Percentiles rank a stretch among this genome's conserved stretches.
Evolutionary conservation across 1,140 invertebrate genomes (phyloP).

Genomic region (Dendroctonus valens): DNA sequence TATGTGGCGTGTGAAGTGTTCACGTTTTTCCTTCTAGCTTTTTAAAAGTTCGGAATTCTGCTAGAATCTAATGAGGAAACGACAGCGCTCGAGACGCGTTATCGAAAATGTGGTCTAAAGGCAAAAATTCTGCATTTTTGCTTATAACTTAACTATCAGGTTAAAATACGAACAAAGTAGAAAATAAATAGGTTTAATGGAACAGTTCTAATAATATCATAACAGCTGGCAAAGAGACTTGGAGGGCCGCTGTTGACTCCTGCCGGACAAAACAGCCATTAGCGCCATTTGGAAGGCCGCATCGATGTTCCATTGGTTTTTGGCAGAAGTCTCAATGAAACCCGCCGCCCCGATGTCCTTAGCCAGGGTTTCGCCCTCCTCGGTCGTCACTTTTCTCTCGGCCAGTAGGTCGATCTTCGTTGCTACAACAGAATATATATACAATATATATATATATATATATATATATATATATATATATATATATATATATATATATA

Average conservation of each 20-base stretch:
- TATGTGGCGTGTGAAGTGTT: too few species aligned
- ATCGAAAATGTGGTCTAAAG: too few species aligned
- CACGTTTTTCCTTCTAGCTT: too few species aligned
- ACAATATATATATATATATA: too few species aligned
- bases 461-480: too few species aligned
- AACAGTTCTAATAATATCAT: slow-evolving; percentile 16
- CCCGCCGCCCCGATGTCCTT: slow-evolving; percentile 39
- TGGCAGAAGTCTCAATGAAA: slow-evolving; percentile 43
- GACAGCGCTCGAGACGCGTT: too few species aligned
- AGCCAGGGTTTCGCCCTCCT: slow-evolving; percentile 37
- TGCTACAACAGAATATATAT: slow-evolving; percentile 46
- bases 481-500: too few species aligned
- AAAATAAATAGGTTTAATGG: slow-evolving; percentile 1
- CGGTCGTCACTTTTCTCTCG: slow-evolving; percentile 34
- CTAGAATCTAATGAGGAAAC: too few species aligned
- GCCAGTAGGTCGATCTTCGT: slow-evolving; percentile 61
- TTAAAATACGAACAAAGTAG: too few species aligned
- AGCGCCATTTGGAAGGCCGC: slow-evolving; percentile 46
- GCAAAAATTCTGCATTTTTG: too few species aligned
- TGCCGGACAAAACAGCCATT: slow-evolving; percentile 18
- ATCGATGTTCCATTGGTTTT: slow-evolving; percentile 41
- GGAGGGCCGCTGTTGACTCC: neutral
- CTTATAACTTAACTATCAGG: too few species aligned
- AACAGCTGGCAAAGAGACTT: slow-evolving; percentile 20
- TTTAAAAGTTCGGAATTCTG: too few species aligned